Base-by-base conservation (phyloP, 2,797 vertebrate species). In the Aphelocoma californica region DNA sequence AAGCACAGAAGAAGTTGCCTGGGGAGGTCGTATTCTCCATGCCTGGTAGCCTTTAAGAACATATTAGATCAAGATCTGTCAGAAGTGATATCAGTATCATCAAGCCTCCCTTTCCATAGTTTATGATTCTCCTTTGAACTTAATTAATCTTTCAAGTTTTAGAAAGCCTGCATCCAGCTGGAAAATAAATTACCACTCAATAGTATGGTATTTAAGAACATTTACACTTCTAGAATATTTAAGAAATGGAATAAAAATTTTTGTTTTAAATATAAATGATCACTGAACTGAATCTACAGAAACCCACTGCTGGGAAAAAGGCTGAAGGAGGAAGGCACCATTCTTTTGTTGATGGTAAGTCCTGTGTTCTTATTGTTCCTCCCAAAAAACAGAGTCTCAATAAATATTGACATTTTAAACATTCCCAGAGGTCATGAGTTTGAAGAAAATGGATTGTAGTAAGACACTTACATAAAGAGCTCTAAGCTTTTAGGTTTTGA, bases 121-220 rank as follows among this genome's bases (percentile, higher is more conserved):
- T 86, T 62, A 66, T 66, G 65, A 78, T 91, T 87, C 54, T 89
- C 45, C 56, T 96, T 95, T 90, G 73, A 96, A 93, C 65, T 92
- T 65, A 89, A 93, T 90, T 47, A 54, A 62, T 74, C 23, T 71
- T 88, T 65, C 23, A 60, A 56, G 70, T 70, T 86, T 86, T 84
- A 65, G 61, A 94, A 79, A 94, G n/a, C 23, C 56, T 87, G 29
- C 11, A 51, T 36, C 29, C 54, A 88, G 5, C 64, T 95, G 72
- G 42, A 93, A 92, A 90, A 87, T 70, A 86, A 95, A 90, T 73
- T 54, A 47, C 13, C 62, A 34, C 16, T 92, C 71, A 83, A 14
- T 53, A 64, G 16, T 40, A 40, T 36, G 25, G 24, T 40, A 73
- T 75, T 71, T 62, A 75, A 56, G 62, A 65, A 38, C 48, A 88